A percentile compares a stretch with the other conserved stretches of the same genome.
Conservation (phyloP, 2,888 invertebrate species). For the Zaprionus bogoriensis region DNA sequence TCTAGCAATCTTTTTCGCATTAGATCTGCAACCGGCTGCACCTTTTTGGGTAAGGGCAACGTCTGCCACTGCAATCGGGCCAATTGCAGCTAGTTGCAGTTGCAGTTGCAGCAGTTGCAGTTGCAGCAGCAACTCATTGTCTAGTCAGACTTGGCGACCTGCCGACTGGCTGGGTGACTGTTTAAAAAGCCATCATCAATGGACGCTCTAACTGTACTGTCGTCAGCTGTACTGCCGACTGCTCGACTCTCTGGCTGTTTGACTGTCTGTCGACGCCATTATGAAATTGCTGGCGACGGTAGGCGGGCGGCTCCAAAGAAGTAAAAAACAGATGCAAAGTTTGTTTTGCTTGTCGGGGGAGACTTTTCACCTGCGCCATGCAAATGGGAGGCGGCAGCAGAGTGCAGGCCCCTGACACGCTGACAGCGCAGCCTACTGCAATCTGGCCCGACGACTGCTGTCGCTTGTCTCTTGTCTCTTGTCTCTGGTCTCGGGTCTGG, state of each 20-base stretch:
- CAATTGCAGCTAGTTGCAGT: constrained; percentile 60
- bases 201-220: constrained; percentile 68
- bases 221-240: constrained; percentile 56
- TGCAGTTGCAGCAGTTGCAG: constrained; percentile 14
- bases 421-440: not conserved
- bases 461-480: too few species aligned
- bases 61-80: constrained; percentile 52
- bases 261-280: constrained; percentile 68
- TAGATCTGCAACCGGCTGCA: not conserved
- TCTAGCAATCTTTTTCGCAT: not conserved
- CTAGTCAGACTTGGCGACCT: not conserved
- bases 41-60: constrained; percentile 59
- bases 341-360: constrained; percentile 54
- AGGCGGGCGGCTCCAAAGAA: not conserved
- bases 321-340: constrained; percentile 63
- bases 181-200: constrained; percentile 51
- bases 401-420: not conserved
- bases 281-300: constrained; percentile 60
- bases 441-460: not conserved
- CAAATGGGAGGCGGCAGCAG: constrained; percentile 51
- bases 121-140: not conserved
- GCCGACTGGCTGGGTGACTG: constrained; percentile 43
- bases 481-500: too few species aligned
- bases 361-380: constrained; percentile 76
- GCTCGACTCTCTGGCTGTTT: constrained; percentile 26